Evolutionary conservation across 2,113 vertebrate genomes (phyloP).

Genomic region (Bucco capensis): DNA sequence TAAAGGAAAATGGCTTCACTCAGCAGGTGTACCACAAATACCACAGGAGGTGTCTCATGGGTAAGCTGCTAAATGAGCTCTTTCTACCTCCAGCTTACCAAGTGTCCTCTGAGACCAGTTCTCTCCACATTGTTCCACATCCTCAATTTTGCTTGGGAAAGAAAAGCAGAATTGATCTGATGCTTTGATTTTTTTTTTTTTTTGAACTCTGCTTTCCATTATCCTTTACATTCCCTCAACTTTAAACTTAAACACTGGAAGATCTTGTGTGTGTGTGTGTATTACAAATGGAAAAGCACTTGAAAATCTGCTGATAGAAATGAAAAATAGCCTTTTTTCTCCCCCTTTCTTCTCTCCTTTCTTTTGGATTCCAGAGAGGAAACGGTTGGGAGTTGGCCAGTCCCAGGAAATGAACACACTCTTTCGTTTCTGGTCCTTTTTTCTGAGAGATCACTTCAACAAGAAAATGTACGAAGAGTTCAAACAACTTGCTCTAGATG

Average conservation of each 20-base stretch:
- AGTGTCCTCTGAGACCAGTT: neutral
- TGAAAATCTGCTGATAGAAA: neutral
- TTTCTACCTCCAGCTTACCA: too few species aligned
- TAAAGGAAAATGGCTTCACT: constrained; percentile 94
- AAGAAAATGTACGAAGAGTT: constrained; percentile 98
- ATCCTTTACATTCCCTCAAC: neutral
- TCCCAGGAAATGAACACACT: constrained; percentile 99
- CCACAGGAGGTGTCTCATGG: constrained; percentile 84
- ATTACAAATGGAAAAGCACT: neutral
- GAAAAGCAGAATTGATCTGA: neutral
- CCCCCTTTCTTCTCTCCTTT: neutral
- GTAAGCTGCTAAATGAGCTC: constrained; percentile 72
- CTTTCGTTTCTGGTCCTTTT: constrained; percentile 98
- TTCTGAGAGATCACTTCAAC: constrained; percentile 96
- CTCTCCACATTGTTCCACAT: neutral
- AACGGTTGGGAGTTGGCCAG: constrained; percentile 88
- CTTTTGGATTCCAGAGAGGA: constrained; percentile 81
- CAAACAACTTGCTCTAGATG: constrained; percentile 86
- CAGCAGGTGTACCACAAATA: constrained; percentile 97
- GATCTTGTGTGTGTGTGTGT: neutral
- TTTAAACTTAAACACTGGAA: neutral
- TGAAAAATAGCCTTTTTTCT: neutral
- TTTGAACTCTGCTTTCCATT: neutral
- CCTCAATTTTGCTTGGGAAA: neutral
- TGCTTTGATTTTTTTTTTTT: neutral